These are phyloP conservation scores for Perca fluviatilis DNA, from an alignment of 2,113 vertebrate genomes.

Conservation along the genomic window DNA sequence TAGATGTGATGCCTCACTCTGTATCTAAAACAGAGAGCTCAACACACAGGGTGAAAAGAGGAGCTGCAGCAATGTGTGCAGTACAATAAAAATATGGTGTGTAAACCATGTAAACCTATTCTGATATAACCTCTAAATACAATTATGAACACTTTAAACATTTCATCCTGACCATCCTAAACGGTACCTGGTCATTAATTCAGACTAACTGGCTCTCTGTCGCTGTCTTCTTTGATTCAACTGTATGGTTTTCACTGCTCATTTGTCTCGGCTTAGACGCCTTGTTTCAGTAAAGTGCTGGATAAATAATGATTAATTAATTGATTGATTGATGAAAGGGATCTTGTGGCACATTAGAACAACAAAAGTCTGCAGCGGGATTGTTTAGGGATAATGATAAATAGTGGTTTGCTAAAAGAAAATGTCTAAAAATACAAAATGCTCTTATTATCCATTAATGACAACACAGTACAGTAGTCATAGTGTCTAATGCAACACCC, in stretches of 20 bases:
- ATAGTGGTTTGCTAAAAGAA: conserved; percentile 54
- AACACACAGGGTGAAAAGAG: no score
- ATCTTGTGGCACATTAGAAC: conserved; percentile 64
- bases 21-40: no score
- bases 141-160: no score
- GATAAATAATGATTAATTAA: conserved; percentile 72
- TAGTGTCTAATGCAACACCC: conserved; percentile 70
- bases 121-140: no score
- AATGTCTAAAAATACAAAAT: conserved; percentile 76
- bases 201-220: background rate
- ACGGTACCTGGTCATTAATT: background rate
- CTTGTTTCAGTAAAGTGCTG: conserved; percentile 25
- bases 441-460: conserved; percentile 79
- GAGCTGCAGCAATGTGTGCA: no score
- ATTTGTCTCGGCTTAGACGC: conserved; percentile 26
- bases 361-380: conserved; percentile 58
- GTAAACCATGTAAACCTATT: no score
- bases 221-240: background rate
- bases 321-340: conserved; percentile 76
- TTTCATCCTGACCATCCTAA: background rate
- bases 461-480: conserved; percentile 70
- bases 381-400: conserved; percentile 66
- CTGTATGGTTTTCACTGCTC: conserved; percentile 5
- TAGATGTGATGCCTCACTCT: no score
- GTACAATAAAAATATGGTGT: no score